Evolutionary conservation across 2,113 vertebrate species (phyloP).

Genomic region (Xyrauchen texanus): DNA sequence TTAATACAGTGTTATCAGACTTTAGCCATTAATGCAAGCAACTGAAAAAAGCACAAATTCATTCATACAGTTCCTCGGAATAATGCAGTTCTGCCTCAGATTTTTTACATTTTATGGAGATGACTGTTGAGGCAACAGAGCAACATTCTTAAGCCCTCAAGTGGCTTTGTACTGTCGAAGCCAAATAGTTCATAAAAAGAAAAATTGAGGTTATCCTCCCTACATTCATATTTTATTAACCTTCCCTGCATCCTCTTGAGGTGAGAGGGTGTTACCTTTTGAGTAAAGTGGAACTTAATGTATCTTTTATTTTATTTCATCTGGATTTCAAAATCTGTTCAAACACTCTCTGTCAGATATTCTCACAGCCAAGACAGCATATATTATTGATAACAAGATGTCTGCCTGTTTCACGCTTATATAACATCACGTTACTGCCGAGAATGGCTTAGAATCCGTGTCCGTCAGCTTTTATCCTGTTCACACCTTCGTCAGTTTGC

Average conservation of each 20-base stretch:
- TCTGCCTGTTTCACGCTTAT: constrained; percentile 34
- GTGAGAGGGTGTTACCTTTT: neutral
- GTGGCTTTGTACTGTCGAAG: neutral
- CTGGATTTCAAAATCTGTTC: constrained; percentile 32
- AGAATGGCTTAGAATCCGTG: neutral
- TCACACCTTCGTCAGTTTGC: neutral
- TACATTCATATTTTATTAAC: constrained; percentile 33
- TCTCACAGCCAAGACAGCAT: neutral
- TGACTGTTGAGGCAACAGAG: no score
- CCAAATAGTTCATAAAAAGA: neutral
- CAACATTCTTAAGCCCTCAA: constrained; percentile 14
- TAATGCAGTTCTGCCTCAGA: no score
- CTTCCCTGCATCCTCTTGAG: constrained; percentile 1
- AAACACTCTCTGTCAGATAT: constrained; percentile 8
- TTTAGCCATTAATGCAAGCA: no score
- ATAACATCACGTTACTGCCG: neutral
- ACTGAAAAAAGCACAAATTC: no score
- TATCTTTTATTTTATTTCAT: constrained; percentile 32
- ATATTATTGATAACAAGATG: constrained; percentile 43
- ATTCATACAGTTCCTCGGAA: no score
- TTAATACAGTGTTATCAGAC: no score
- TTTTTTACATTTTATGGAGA: no score
- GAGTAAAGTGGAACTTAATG: constrained; percentile 24
- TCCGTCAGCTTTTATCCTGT: neutral
- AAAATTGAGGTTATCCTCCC: neutral